Evolutionary conservation across 2,888 invertebrate species (phyloP), one percentile per base, ranked within the genome.

Genomic region (Drosophila birchii): DNA sequence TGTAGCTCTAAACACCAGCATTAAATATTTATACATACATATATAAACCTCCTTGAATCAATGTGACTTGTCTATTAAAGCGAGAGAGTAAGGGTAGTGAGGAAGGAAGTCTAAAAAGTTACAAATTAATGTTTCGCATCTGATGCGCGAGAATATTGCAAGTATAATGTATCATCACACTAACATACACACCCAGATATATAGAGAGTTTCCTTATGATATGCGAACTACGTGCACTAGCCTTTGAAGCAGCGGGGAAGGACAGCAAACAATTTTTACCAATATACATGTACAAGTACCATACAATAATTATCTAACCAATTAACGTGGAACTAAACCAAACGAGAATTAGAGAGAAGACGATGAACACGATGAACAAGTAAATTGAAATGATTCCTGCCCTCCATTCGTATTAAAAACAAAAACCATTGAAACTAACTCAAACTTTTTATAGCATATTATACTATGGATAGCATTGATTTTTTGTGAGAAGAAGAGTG

Each of bases 361-460:
- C 23, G 23, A 23, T 23, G 23, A 61, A 29, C 57, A 57, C 39
- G 58, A 61, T 45, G 56, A 88, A 79, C 89, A 88, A 88, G 85
- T 86, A 86, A 85, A 86, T 84, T 90, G 91, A 90, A 91, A 91
- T 89, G 89, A 91, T 91, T 91, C 91, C 91, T 91, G 91, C 91
- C 91, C 91, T 91, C 90, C 90, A 89, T 86, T 89, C 90, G 86
- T 90, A 90, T 86, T 89, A 89, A 86, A 88, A 51, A 29, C 26
- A 51, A 51, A 51, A 85, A 86, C 84, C 75, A 89, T 78, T 81
- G 71, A 86, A 86, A 79, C 78, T 86, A 78, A 86, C 80, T 85
- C 80, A 74, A 80, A 80, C 72, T 88, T 87, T 85, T 86, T 78
- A 81, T 86, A 86, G 84, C 84, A 68, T 68, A 68, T 68, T 68